Evolutionary conservation across 1,140 invertebrate species (phyloP).

Genomic region (Neoseiulus cucumeris): DNA sequence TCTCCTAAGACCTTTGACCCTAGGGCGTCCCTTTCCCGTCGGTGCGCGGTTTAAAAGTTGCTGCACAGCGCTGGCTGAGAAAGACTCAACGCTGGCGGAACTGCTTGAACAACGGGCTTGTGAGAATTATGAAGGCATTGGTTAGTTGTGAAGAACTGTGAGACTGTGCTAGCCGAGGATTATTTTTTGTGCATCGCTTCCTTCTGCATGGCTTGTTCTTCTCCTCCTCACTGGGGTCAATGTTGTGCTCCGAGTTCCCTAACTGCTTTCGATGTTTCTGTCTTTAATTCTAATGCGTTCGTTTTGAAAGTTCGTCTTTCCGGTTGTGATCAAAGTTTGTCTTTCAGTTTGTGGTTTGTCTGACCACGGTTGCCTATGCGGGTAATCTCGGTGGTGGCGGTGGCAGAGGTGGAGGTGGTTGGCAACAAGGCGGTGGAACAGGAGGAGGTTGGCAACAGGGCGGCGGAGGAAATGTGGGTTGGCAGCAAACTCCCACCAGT

Average conservation of each 20-base stretch:
- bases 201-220: too few species aligned
- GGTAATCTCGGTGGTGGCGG: constrained; percentile 5
- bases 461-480: background rate
- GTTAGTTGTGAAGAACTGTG: too few species aligned
- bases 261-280: too few species aligned
- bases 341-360: background rate
- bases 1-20: too few species aligned
- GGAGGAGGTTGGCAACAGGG: background rate
- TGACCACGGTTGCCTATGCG: background rate
- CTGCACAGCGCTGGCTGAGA: too few species aligned
- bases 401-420: background rate
- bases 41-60: too few species aligned
- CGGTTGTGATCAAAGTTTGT: background rate
- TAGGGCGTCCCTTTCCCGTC: too few species aligned
- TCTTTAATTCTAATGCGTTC: background rate
- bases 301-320: background rate
- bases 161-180: too few species aligned
- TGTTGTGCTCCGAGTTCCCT: background rate
- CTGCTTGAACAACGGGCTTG: too few species aligned
- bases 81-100: too few species aligned
- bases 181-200: background rate
- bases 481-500: background rate
- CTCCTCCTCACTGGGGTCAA: background rate
- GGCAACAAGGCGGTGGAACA: background rate
- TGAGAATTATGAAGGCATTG: too few species aligned